phyloP scores from a whole-genome alignment of 2,888 invertebrate species.

The Myopa testacea region DNA sequence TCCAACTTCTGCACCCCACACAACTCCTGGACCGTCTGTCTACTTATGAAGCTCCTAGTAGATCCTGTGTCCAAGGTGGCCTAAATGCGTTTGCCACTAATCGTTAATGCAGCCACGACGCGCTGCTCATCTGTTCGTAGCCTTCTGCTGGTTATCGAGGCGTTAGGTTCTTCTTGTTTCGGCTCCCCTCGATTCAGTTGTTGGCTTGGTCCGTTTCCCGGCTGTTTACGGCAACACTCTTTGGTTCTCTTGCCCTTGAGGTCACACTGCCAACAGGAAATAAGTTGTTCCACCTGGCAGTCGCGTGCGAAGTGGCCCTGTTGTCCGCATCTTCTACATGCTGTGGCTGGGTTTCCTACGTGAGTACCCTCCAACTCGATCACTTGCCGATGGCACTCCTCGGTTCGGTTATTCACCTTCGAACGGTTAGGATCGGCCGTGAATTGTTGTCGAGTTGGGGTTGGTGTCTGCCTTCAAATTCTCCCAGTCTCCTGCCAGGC shows the following conservation, averaged over 20 bases:
- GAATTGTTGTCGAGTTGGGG: no score
- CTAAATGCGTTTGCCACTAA: neutral
- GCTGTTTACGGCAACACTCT: neutral
- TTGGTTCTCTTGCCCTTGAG: neutral
- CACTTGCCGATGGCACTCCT: neutral
- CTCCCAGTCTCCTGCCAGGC: neutral
- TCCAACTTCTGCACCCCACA: no score
- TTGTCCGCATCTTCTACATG: neutral
- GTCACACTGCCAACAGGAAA: neutral
- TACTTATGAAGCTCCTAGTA: neutral
- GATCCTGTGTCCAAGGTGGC: slow-evolving; percentile 1
- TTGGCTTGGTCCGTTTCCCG: neutral
- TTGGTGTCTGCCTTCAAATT: neutral
- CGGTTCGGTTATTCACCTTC: no score
- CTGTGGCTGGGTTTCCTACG: neutral
- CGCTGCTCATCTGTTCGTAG: neutral
- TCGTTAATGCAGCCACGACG: neutral
- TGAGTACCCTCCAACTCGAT: neutral
- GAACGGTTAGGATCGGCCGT: no score
- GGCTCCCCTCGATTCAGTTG: neutral
- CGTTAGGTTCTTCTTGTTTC: neutral
- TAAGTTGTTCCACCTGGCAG: neutral
- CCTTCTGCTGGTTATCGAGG: neutral
- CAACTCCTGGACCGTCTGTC: neutral
- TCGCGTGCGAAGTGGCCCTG: neutral